Conservation (phyloP, 2,797 vertebrate genomes). For the Amphiprion clarkii region DNA sequence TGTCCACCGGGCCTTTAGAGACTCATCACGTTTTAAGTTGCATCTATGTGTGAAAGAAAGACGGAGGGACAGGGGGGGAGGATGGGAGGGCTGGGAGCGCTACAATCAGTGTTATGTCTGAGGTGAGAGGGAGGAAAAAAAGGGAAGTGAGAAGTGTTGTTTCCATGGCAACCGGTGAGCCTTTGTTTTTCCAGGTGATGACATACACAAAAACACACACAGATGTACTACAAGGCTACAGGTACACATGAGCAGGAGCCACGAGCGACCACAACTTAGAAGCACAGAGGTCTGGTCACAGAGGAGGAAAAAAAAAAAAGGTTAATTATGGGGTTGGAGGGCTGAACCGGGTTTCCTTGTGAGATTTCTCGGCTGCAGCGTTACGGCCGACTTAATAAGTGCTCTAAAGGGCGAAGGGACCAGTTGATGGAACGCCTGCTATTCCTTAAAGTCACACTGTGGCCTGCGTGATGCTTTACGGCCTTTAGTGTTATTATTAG, state of each 20-base stretch:
- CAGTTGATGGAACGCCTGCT: slow-evolving; percentile 10
- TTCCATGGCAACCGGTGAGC: slow-evolving; percentile 66
- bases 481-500: too few species aligned
- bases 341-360: slow-evolving; percentile 3
- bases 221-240: neutral
- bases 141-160: slow-evolving; percentile 58
- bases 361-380: neutral
- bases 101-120: slow-evolving; percentile 38
- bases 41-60: neutral
- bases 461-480: too few species aligned
- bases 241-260: neutral
- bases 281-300: neutral
- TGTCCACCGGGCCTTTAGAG: neutral
- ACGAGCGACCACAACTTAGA: neutral
- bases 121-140: slow-evolving; percentile 42
- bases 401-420: slow-evolving; percentile 32
- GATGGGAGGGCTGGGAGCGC: slow-evolving; percentile 10
- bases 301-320: neutral
- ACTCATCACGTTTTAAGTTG: slow-evolving; percentile 13
- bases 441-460: slow-evolving; percentile 8
- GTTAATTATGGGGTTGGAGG: slow-evolving; percentile 24
- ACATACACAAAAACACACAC: slow-evolving; percentile 18
- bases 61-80: neutral
- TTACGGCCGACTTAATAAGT: slow-evolving; percentile 24
- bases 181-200: slow-evolving; percentile 56